These are phyloP conservation scores for Cossypha polioptera DNA, from an alignment of 2,797 vertebrate genomes.

Conservation along the genomic window DNA sequence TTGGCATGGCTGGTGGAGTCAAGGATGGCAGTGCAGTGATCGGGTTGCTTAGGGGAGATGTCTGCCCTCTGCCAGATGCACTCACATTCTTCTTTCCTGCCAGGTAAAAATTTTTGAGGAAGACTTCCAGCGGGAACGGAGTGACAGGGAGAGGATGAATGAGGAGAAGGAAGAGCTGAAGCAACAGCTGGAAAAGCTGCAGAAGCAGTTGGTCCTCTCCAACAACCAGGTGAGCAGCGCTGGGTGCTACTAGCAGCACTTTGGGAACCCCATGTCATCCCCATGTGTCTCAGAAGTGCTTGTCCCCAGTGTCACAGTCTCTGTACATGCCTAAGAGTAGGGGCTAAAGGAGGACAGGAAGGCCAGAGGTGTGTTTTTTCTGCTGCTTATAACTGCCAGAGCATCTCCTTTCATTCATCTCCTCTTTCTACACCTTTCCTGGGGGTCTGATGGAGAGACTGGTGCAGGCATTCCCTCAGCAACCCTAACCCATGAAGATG, in stretches of 20 bases:
- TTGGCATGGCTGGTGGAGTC: neutral
- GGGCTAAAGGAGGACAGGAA: neutral
- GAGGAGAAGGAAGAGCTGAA: slow-evolving; percentile 97
- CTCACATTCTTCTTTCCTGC: neutral
- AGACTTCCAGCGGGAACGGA: slow-evolving; percentile 94
- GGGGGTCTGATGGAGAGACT: neutral
- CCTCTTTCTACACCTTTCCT: neutral
- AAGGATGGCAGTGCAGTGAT: accelerated
- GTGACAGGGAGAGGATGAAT: slow-evolving; percentile 96
- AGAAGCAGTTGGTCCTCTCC: slow-evolving; percentile 89
- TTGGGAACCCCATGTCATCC: accelerated
- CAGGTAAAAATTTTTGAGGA: slow-evolving; percentile 99
- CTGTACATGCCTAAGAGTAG: neutral
- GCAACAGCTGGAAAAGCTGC: slow-evolving; percentile 90
- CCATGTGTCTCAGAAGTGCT: neutral
- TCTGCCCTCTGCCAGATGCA: neutral
- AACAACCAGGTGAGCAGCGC: slow-evolving; percentile 80
- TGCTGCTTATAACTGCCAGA: neutral
- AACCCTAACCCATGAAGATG: neutral
- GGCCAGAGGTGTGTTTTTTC: neutral
- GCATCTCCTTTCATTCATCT: neutral
- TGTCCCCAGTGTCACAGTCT: accelerated
- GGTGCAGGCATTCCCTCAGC: neutral
- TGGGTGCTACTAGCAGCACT: neutral
- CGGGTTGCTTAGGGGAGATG: neutral